phyloP scores from a whole-genome alignment of 1,140 invertebrate species.

The Hestina assimilis region DNA sequence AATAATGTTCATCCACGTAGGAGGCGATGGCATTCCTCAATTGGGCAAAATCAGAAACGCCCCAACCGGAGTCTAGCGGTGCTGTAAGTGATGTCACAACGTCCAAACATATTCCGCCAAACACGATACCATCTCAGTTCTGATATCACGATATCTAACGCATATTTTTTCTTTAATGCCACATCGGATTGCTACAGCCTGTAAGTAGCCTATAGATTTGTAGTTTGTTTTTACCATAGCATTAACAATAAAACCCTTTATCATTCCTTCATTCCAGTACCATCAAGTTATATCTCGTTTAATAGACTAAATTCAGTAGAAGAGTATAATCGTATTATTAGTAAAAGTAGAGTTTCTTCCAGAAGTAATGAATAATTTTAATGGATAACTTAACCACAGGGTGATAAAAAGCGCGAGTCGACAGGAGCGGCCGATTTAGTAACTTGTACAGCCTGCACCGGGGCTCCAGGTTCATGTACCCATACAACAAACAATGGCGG shows the following conservation, averaged over 20 bases:
- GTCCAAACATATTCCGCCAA: slow-evolving; percentile 54
- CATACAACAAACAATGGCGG: slow-evolving; percentile 92
- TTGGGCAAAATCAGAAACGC: slow-evolving; percentile 64
- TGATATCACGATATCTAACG: slow-evolving; percentile 74
- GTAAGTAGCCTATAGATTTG: slow-evolving; percentile 60
- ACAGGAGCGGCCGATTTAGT: slow-evolving; percentile 87
- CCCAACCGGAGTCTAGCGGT: slow-evolving; percentile 67
- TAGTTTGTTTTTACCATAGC: slow-evolving; percentile 16
- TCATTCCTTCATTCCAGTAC: slow-evolving; percentile 11
- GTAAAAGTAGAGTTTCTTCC: no score
- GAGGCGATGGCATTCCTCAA: slow-evolving; percentile 74
- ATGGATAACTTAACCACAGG: slow-evolving; percentile 70
- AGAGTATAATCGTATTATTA: no score
- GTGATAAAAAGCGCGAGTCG: slow-evolving; percentile 88
- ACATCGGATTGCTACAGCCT: slow-evolving; percentile 71
- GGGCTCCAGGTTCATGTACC: slow-evolving; percentile 87
- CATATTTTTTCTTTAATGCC: slow-evolving; percentile 72
- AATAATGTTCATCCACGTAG: slow-evolving; percentile 61
- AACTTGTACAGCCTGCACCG: slow-evolving; percentile 87
- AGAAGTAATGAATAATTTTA: no score
- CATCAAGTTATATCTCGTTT: not conserved
- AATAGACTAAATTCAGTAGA: not conserved
- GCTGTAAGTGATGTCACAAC: slow-evolving; percentile 75
- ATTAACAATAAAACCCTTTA: slow-evolving; percentile 2
- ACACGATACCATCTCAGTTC: slow-evolving; percentile 57